Evolutionary conservation across 37 sponge, comb jelly and placozoan species (phyloP), one percentile per base, ranked within the genome.

Genomic region (Amphimedon queenslandica): DNA sequence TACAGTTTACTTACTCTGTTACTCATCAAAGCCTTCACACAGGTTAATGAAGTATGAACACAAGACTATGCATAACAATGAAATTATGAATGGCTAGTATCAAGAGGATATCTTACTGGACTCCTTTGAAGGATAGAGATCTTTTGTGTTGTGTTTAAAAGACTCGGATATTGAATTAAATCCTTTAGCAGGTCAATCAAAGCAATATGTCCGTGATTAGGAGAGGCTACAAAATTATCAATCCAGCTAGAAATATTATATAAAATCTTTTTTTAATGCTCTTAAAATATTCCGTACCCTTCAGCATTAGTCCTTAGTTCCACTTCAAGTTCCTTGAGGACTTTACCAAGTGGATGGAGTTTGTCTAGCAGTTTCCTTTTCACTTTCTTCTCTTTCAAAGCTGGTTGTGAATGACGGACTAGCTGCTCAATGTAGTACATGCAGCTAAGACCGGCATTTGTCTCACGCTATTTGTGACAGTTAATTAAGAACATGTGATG

Each of bases 361-460:
- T 84, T 66, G 16, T 79, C 67, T 5, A 92, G 78, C 2, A 76
- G 78, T 42, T 84, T 84, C 37, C 72, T 84, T 71, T 84, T 92
- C 13, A 82, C 81, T 37, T 71, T 73, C 34, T 67, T 67, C 61
- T 79, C 84, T 42, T 84, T 84, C 75, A 92, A 71, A 31, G 70
- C 79, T 39, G 88, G 85, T 27, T 82, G 76, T 11, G 83, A 75
- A 64, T 92, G 93, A 29, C 89, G 32, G 13, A 79, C 70, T 10
- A 92, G 56, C 71, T 92, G 93, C 77, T 88, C 88, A 40, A 88
- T 68, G 51, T 92, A 92, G 78, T 73, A 88, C 28, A 82, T 72
- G 69, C 84, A 76, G 18, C 79, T 60, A 18, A 84, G 66, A 42
- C 88, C 84, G 2, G 73, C 55, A 63, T 83, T 67, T 24, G 83